Evolutionary conservation across 2,797 vertebrate genomes (phyloP), one percentile per base, ranked within the genome.

Genomic region (Stomatorhinus walkeri): DNA sequence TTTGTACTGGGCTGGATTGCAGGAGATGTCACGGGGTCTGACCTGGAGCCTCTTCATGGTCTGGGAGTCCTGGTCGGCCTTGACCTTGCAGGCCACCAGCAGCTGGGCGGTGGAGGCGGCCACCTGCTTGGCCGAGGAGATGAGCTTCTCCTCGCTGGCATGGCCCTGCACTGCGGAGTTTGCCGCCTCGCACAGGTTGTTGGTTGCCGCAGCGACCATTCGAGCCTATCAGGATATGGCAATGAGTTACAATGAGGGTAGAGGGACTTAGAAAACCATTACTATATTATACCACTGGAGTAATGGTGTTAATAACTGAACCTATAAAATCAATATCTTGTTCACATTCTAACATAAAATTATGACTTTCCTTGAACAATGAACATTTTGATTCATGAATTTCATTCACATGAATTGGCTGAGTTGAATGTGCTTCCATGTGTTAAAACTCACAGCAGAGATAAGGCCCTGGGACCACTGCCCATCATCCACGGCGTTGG

Each of bases 401-500:
- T 36, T 72, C 12, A 76, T 36, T 5, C 68, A 28, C 24, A 12
- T 54, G 49, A 85, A 61, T 4, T 12, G 52, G 22, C 32, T 43
- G 16, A 56, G 16, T 61, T 56, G 28, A 87, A 87, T 14, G 10
- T 32, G 3, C 22, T 16, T 16, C 28, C 9, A 56, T 32, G n/a
- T 85, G 51, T n/a, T 68, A 43, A 91, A 68, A 96, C 98, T 97
- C 94, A 99, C 98, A 0, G 98, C 98, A 90, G 98, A 99, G 94
- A 99, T 99, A 59, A 99, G 97, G 43, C 98, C 98, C 92, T 99
- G 98, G 91, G 98, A 99, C 98, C 98, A 99, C 94, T 99, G 98
- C 2, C 98, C 98, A 46, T 99, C 98, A 83, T 99, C 98, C 90
- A 97, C 95, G 0, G 97, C 97, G 0, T 99, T 99, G 91, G 98